phyloP scores from a whole-genome alignment of 2,797 vertebrate species.

The Diglossa cyanea region DNA sequence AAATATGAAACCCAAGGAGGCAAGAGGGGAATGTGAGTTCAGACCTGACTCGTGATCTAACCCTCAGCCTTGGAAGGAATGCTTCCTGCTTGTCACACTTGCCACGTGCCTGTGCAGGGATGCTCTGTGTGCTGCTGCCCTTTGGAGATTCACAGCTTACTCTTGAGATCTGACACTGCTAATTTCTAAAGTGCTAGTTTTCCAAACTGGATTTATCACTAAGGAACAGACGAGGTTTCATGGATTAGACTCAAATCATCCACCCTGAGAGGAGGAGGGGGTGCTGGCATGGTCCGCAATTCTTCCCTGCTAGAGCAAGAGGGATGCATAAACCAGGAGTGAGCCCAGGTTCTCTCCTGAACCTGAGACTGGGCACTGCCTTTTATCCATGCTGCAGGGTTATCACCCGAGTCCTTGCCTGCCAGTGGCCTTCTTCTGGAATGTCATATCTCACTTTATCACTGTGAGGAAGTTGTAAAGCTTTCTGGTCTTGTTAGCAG shows the following conservation, averaged over 20 bases:
- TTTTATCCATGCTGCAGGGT: not conserved
- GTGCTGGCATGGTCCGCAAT: not conserved
- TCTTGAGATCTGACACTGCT: not conserved
- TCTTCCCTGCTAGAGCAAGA: not conserved
- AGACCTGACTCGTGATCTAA: accelerated
- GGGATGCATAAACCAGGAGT: not conserved
- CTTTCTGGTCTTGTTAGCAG: not conserved
- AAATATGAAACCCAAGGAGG: not conserved
- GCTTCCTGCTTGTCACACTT: not conserved
- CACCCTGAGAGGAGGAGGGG: not conserved
- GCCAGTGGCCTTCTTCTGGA: not conserved
- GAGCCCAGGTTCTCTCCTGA: not conserved
- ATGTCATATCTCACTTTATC: not conserved
- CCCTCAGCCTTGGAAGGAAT: not conserved
- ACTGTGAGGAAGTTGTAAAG: not conserved
- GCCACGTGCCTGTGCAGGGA: accelerated
- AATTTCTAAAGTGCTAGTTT: not conserved
- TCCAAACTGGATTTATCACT: not conserved
- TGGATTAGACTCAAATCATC: not conserved
- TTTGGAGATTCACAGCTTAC: not conserved
- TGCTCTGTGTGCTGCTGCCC: accelerated
- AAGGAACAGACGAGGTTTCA: not conserved
- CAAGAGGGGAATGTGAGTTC: not conserved
- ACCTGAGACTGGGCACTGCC: not conserved
- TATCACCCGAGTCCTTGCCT: not conserved